Evolutionary conservation across 2,888 invertebrate genomes (phyloP).

Genomic region (Celastrina argiolus): DNA sequence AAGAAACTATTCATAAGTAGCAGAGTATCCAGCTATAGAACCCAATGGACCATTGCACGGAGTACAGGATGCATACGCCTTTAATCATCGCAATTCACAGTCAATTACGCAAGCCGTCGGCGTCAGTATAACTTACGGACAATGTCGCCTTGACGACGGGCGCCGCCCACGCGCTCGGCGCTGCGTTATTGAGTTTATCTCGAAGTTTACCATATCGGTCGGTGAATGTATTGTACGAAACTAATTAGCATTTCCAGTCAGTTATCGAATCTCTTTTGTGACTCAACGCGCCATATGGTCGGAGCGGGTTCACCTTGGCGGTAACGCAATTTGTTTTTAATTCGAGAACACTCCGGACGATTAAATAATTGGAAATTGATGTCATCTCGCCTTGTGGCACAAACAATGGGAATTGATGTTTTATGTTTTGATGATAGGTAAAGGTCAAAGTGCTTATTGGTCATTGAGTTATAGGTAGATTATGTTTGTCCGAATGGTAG

Average conservation of each 20-base stretch:
- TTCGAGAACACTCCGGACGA: neutral
- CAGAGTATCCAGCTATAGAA: slow-evolving; percentile 36
- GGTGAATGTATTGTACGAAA: slow-evolving; percentile 54
- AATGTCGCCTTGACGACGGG: slow-evolving; percentile 50
- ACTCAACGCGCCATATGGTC: slow-evolving; percentile 56
- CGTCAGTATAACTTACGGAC: slow-evolving; percentile 54
- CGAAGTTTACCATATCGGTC: slow-evolving; percentile 51
- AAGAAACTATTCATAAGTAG: slow-evolving; percentile 2
- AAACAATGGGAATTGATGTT: neutral
- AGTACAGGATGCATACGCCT: slow-evolving; percentile 61
- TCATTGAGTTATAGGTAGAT: no score
- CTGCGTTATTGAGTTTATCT: slow-evolving; percentile 58
- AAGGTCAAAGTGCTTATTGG: neutral
- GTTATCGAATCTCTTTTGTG: slow-evolving; percentile 44
- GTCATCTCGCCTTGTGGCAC: neutral
- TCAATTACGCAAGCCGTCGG: slow-evolving; percentile 66
- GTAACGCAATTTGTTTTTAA: slow-evolving; percentile 22
- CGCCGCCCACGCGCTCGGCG: slow-evolving; percentile 62
- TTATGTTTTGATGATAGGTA: neutral
- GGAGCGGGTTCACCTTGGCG: slow-evolving; percentile 23
- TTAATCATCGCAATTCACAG: slow-evolving; percentile 46
- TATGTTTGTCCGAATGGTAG: no score
- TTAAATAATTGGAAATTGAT: neutral
- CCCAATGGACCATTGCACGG: slow-evolving; percentile 60
- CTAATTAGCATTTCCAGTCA: slow-evolving; percentile 48